These are phyloP conservation scores for Hippocampus comes DNA, from an alignment of 2,113 vertebrate genomes.

Conservation along the genomic window DNA sequence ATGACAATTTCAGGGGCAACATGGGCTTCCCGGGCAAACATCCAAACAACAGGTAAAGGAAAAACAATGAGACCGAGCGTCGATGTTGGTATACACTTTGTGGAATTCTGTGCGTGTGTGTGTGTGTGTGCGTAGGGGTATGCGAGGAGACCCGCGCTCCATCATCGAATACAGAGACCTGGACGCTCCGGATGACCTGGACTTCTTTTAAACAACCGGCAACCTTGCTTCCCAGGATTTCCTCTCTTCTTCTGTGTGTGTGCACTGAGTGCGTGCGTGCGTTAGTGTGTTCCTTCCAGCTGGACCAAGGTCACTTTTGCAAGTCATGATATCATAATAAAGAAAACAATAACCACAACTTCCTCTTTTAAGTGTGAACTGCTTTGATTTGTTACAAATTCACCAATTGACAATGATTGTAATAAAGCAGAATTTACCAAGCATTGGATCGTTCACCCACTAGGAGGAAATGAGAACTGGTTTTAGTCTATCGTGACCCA, in stretches of 20 bases:
- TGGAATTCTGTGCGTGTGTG: neutral
- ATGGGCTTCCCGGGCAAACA: conserved; percentile 76
- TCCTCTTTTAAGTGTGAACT: neutral
- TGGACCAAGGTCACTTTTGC: neutral
- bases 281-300: neutral
- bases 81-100: neutral
- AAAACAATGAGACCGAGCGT: neutral
- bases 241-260: neutral
- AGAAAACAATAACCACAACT: neutral
- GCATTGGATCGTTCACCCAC: neutral
- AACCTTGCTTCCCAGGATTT: neutral
- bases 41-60: conserved; percentile 70
- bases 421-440: neutral
- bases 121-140: conserved; percentile 67
- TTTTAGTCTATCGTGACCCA: neutral
- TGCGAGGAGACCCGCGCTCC: conserved; percentile 83
- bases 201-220: conserved; percentile 79
- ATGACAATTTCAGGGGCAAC: conserved; percentile 84
- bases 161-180: conserved; percentile 90
- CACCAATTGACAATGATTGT: neutral
- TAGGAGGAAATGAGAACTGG: neutral
- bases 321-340: neutral
- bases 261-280: neutral
- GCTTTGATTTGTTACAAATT: neutral
- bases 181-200: conserved; percentile 86